A percentile compares a stretch with the other conserved stretches of the same genome.
Conservation (phyloP, 1,140 invertebrate species). For the Eubasilissa regina region DNA sequence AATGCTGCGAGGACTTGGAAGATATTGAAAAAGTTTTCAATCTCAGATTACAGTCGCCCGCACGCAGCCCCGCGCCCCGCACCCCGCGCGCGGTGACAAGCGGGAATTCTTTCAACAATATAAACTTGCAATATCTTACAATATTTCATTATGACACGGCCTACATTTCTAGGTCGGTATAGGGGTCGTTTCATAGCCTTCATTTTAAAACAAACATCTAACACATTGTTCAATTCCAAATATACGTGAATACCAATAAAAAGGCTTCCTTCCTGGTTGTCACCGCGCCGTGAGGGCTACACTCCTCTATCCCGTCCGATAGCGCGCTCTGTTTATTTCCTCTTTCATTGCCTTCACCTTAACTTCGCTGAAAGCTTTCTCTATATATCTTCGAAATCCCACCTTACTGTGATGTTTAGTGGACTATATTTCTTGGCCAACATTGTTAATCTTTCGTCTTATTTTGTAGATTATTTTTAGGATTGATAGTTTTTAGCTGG, state of each 20-base stretch:
- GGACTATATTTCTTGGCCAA: constrained; percentile 51
- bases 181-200: too few relatives aligned
- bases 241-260: background rate
- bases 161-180: too few relatives aligned
- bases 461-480: constrained; percentile 52
- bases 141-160: too few relatives aligned
- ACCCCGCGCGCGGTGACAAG: too few relatives aligned
- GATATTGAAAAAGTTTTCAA: constrained; percentile 56
- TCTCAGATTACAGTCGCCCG: constrained; percentile 13
- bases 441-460: constrained; percentile 46
- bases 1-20: constrained; percentile 56
- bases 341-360: constrained; percentile 22
- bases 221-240: too few relatives aligned
- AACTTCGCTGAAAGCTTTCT: constrained; percentile 45
- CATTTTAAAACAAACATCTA: background rate
- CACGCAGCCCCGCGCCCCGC: background rate
- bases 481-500: constrained; percentile 52
- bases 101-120: too few relatives aligned
- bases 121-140: too few relatives aligned
- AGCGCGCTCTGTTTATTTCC: constrained; percentile 10
- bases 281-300: background rate
- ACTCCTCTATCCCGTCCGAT: constrained; percentile 3
- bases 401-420: constrained; percentile 56
- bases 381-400: constrained; percentile 56
- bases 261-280: background rate